Conservation (phyloP, 2,113 vertebrate species). For the Pogona vitticeps region DNA sequence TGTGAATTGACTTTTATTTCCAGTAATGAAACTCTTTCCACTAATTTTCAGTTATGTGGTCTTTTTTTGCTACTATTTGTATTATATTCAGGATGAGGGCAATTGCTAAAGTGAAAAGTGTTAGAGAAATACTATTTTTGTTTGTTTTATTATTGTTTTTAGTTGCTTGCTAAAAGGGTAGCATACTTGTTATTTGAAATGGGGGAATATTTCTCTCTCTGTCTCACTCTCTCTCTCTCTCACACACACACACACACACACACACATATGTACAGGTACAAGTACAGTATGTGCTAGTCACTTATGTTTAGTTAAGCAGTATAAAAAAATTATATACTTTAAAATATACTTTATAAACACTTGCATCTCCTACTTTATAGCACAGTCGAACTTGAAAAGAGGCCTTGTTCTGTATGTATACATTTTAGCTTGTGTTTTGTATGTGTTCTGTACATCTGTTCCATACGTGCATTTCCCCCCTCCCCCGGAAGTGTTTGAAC, state of each 20-base stretch:
- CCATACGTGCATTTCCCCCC: background rate
- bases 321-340: background rate
- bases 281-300: background rate
- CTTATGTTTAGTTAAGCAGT: background rate
- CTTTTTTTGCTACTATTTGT: too few species aligned
- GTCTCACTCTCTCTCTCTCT: too few species aligned
- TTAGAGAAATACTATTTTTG: too few species aligned
- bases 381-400: background rate
- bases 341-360: background rate
- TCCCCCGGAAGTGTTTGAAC: background rate
- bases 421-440: background rate
- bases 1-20: constrained; percentile 1
- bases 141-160: too few species aligned
- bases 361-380: background rate
- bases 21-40: background rate
- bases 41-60: background rate
- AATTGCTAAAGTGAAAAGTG: too few species aligned
- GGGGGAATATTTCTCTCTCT: too few species aligned
- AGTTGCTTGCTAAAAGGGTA: background rate
- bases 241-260: too few species aligned
- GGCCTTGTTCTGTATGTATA: background rate
- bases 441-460: background rate
- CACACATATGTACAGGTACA: too few species aligned
- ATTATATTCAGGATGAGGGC: too few species aligned
- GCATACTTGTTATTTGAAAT: background rate